These are phyloP conservation scores for Microcebus murinus DNA, from an alignment of 2,113 vertebrate genomes.

Conservation along the genomic window DNA sequence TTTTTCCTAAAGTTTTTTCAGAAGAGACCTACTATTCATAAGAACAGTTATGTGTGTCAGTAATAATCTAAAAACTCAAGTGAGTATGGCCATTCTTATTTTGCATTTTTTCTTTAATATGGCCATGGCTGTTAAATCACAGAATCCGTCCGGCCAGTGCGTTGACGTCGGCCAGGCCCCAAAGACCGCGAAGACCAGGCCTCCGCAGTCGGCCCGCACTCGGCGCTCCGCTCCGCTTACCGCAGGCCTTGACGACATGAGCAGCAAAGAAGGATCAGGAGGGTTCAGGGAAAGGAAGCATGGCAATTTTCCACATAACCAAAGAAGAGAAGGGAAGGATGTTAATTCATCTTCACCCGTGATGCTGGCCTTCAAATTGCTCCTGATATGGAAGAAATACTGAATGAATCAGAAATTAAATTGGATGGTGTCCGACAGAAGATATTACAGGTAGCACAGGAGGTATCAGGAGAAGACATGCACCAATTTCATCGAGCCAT, in stretches of 20 bases:
- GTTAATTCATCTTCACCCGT: constrained; percentile 87
- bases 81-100: not conserved
- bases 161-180: too few relatives aligned
- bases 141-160: not conserved
- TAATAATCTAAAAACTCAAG: not conserved
- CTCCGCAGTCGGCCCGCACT: too few relatives aligned
- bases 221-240: too few relatives aligned
- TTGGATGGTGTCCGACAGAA: constrained; percentile 93
- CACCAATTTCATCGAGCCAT: constrained; percentile 96
- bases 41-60: not conserved
- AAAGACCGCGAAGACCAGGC: too few relatives aligned
- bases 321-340: constrained; percentile 87
- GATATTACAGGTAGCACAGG: constrained; percentile 94
- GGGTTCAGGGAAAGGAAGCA: constrained; percentile 90
- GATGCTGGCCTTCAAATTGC: constrained; percentile 91
- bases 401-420: constrained; percentile 94
- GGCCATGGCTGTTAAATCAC: not conserved
- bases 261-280: constrained; percentile 83
- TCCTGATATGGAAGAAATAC: constrained; percentile 89
- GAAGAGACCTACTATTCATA: not conserved
- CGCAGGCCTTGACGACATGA: too few relatives aligned
- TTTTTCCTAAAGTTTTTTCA: not conserved
- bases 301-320: constrained; percentile 85
- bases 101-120: not conserved
- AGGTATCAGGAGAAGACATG: constrained; percentile 94